Evolutionary conservation across 2,797 vertebrate genomes (phyloP).

Genomic region (Botia almorhae): DNA sequence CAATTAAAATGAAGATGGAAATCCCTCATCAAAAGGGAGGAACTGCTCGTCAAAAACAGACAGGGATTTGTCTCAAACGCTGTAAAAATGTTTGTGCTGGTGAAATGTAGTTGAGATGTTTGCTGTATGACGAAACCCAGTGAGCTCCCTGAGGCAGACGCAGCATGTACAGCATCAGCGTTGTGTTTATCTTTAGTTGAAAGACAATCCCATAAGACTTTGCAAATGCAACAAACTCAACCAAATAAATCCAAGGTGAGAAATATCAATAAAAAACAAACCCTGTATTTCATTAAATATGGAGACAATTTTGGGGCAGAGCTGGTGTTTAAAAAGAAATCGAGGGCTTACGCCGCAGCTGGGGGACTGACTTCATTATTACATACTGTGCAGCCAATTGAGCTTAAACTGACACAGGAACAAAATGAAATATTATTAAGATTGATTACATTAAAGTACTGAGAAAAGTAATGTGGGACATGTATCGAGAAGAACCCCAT

Average conservation of each 20-base stretch:
- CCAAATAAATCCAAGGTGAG: neutral
- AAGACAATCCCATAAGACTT: neutral
- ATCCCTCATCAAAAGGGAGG: conserved; percentile 43
- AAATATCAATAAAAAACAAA: neutral
- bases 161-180: neutral
- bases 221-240: neutral
- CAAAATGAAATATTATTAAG: neutral
- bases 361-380: neutral
- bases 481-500: neutral
- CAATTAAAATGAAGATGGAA: conserved; percentile 63
- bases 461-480: neutral
- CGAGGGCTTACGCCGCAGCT: no score
- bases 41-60: conserved; percentile 50
- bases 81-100: neutral
- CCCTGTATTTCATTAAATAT: no score
- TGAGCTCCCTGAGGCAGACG: neutral
- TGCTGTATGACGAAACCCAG: neutral
- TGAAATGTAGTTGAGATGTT: neutral
- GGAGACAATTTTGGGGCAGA: no score
- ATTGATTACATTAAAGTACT: neutral
- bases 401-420: neutral
- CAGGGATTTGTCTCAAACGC: conserved; percentile 45
- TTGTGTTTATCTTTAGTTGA: neutral
- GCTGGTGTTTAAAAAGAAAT: no score
- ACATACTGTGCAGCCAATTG: neutral